Evolutionary conservation across 1,140 invertebrate genomes (phyloP).

Genomic region (Anagrus nilaparvatae): DNA sequence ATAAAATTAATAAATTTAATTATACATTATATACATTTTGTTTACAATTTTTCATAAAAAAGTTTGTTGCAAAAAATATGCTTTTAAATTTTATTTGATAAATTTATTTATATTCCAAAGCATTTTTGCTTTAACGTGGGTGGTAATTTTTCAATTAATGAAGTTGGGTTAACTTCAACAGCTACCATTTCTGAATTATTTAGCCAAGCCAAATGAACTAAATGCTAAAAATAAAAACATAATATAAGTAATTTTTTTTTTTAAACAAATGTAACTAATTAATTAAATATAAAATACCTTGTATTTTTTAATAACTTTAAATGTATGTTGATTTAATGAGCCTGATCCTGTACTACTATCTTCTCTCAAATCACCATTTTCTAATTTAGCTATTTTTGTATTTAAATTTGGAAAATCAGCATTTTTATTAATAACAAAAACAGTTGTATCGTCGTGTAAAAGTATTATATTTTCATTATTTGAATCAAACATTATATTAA

Average conservation of each 20-base stretch:
- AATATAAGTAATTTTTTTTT: constrained; percentile 9
- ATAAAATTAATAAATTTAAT: too few species aligned
- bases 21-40: too few species aligned
- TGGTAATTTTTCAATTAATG: constrained; percentile 50
- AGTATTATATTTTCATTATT: constrained; percentile 50
- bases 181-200: constrained; percentile 51
- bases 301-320: constrained; percentile 40
- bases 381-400: constrained; percentile 35
- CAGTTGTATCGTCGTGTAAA: constrained; percentile 49
- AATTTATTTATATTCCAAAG: constrained; percentile 45
- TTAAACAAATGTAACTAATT: constrained; percentile 1
- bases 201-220: constrained; percentile 50
- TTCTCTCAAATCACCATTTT: constrained; percentile 31
- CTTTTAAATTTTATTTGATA: too few species aligned
- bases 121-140: constrained; percentile 49
- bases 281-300: constrained; percentile 29
- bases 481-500: constrained; percentile 48
- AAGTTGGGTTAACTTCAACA: constrained; percentile 55
- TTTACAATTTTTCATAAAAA: too few species aligned
- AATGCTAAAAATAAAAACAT: constrained; percentile 46
- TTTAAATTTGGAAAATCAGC: constrained; percentile 31
- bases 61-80: too few species aligned
- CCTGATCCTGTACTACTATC: constrained; percentile 30
- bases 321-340: constrained; percentile 29
- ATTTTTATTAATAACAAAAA: constrained; percentile 52